Percentiles rank a stretch among this genome's conserved stretches.
Evolutionary conservation across 92 coral and sea anemone species (phyloP).

Genomic region (Bergia sp.): DNA sequence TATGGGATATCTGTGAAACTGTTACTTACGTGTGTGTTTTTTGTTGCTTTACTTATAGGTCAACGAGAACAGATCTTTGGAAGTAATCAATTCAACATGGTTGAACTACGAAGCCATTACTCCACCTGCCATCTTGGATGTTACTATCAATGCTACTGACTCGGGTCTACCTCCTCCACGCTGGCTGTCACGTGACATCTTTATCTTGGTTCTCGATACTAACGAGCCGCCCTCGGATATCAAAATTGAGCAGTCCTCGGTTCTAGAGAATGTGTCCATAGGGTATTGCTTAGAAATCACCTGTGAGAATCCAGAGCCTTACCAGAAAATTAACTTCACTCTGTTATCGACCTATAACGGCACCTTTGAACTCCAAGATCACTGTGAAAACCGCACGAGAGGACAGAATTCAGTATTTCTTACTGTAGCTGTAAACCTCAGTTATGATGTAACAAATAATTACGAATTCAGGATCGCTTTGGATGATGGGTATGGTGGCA

Average conservation of each 20-base stretch:
- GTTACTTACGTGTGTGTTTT: too few relatives aligned
- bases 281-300: slow-evolving; percentile 76
- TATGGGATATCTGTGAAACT: too few relatives aligned
- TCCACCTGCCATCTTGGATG: slow-evolving; percentile 61
- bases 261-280: slow-evolving; percentile 66
- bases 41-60: slow-evolving; percentile 54
- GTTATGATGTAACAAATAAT: not conserved
- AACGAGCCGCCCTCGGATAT: slow-evolving; percentile 81
- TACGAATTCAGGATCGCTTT: slow-evolving; percentile 17
- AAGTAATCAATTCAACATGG: slow-evolving; percentile 71
- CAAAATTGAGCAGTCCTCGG: slow-evolving; percentile 54
- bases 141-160: slow-evolving; percentile 80
- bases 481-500: slow-evolving; percentile 38
- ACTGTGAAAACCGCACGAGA: slow-evolving; percentile 73
- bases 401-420: slow-evolving; percentile 60
- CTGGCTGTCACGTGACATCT: slow-evolving; percentile 58
- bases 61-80: slow-evolving; percentile 49
- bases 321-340: slow-evolving; percentile 65
- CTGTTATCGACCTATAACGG: slow-evolving; percentile 57
- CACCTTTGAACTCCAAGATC: slow-evolving; percentile 59
- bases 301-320: slow-evolving; percentile 75
- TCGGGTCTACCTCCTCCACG: slow-evolving; percentile 66
- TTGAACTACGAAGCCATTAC: slow-evolving; percentile 77
- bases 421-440: slow-evolving; percentile 3
- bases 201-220: slow-evolving; percentile 62